A percentile compares a stretch with the other conserved stretches of the same genome.
Evolutionary conservation across 2,888 invertebrate genomes (phyloP).

Genomic region (Synergus itoensis): DNA sequence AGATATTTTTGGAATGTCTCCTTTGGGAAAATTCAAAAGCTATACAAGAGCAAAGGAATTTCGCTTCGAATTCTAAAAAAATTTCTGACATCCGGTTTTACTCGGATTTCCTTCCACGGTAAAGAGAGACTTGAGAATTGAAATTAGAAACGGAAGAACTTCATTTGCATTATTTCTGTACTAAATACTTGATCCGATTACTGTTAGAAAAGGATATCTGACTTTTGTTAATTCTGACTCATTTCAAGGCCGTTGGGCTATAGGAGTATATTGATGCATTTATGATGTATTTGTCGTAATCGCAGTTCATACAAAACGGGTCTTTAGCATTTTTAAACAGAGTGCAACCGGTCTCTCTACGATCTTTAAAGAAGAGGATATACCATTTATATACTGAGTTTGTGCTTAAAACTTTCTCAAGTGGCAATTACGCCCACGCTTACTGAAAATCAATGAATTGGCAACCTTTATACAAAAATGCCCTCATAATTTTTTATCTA

Average conservation of each 20-base stretch:
- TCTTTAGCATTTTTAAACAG: not conserved
- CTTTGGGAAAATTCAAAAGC: constrained; percentile 5
- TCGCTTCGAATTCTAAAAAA: not conserved
- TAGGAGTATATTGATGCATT: not conserved
- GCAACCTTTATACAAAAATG: not conserved
- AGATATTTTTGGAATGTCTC: not conserved
- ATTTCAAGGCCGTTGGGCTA: not conserved
- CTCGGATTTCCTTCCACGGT: not conserved
- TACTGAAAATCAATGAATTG: not conserved
- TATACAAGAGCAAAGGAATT: not conserved
- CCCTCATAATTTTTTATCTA: not conserved
- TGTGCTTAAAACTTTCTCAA: not conserved
- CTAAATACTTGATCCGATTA: not conserved
- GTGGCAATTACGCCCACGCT: not conserved
- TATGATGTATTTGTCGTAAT: not conserved
- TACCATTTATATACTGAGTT: not conserved
- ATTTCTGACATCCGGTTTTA: constrained; percentile 26
- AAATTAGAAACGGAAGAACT: not conserved
- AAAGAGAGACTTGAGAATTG: not conserved
- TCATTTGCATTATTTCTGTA: not conserved
- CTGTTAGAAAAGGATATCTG: not conserved
- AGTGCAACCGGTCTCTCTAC: not conserved
- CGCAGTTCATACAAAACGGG: not conserved
- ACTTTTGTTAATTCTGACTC: not conserved
- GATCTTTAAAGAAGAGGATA: not conserved